phyloP scores from a whole-genome alignment of 2,113 vertebrate species.

The Edolisoma coerulescens region DNA sequence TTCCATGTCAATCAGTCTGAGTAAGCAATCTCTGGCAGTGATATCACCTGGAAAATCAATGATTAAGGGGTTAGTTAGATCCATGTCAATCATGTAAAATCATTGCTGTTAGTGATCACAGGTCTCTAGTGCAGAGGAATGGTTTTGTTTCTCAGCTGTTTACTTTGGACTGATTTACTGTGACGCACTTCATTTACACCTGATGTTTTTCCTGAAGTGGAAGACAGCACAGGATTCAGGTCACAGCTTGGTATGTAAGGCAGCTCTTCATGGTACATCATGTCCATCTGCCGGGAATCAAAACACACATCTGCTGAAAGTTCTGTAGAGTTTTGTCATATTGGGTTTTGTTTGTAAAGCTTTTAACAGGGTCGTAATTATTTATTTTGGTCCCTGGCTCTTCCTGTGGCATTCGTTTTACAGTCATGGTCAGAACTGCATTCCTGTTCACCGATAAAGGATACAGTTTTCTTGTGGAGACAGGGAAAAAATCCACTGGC shows the following conservation, averaged over 20 bases:
- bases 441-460: not conserved
- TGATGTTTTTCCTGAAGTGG: not conserved
- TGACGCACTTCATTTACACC: not conserved
- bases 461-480: not conserved
- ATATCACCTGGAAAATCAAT: not conserved
- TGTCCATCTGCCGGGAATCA: fast-evolving
- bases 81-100: not conserved
- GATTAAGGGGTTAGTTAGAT: not conserved
- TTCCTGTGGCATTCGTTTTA: not conserved
- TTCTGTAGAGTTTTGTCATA: not conserved
- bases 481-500: not conserved
- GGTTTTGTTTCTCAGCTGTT: not conserved
- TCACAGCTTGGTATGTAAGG: fast-evolving
- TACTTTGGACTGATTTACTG: not conserved
- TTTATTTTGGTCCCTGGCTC: slow-evolving; percentile 2
- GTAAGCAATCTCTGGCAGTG: not conserved
- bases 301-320: not conserved
- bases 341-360: not conserved
- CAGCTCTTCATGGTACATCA: not conserved
- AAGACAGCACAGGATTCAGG: not conserved
- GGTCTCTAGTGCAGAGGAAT: not conserved
- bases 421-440: not conserved
- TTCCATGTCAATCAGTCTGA: not conserved
- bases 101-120: not conserved
- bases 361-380: not conserved